These are phyloP conservation scores for Ammospiza nelsoni DNA, from an alignment of 2,113 vertebrate species.

Conservation along the genomic window DNA sequence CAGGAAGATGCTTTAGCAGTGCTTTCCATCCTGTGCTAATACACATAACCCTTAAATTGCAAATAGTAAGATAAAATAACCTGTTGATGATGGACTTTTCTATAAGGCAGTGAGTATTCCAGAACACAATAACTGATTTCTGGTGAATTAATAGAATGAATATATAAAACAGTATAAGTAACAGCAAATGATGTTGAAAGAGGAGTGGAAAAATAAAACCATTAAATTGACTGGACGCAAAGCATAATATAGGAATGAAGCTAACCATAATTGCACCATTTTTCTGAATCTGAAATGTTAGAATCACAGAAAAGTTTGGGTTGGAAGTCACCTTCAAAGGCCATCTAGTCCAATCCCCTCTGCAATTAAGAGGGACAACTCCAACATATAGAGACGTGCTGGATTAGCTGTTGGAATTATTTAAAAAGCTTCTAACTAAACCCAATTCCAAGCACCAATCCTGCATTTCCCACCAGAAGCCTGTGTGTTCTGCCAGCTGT, in stretches of 20 bases:
- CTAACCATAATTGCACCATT: neutral
- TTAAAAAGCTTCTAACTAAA: neutral
- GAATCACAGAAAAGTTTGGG: neutral
- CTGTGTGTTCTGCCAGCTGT: accelerated
- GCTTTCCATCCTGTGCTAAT: neutral
- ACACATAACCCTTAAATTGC: neutral
- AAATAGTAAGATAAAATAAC: neutral
- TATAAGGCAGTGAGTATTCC: neutral
- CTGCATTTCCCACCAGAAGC: neutral
- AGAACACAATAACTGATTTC: neutral
- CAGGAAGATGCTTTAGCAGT: neutral
- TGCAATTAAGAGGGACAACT: neutral
- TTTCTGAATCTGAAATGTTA: neutral
- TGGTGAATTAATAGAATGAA: neutral
- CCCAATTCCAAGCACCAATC: accelerated
- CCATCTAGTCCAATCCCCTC: accelerated
- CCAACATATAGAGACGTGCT: neutral
- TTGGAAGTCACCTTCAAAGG: neutral
- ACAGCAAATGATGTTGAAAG: neutral
- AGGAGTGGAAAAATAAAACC: neutral
- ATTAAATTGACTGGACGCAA: neutral
- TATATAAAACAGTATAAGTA: neutral
- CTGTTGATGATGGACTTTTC: neutral
- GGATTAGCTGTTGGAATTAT: neutral
- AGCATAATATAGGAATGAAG: neutral